Percentiles rank a stretch among this genome's conserved stretches.
Conservation (phyloP, 1,140 invertebrate species). For the Panagrolaimus sp. region DNA sequence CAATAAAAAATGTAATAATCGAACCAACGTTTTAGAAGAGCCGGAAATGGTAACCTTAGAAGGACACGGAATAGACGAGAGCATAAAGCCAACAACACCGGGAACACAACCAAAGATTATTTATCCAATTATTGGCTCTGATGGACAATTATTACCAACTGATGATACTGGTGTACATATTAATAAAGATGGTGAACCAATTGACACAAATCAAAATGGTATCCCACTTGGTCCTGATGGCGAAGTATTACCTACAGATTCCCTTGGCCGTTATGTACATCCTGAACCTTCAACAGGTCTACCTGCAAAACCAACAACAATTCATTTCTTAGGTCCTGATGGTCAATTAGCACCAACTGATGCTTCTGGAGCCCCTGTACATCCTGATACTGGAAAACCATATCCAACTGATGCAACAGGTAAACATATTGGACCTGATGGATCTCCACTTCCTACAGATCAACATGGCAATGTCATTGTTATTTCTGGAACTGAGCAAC, state of each 20-base stretch:
- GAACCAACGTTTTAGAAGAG: background rate
- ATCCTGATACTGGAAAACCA: slow-evolving; percentile 7
- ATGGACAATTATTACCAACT: slow-evolving; percentile 43
- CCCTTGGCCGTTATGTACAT: background rate
- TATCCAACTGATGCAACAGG: slow-evolving; percentile 25
- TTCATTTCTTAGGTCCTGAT: slow-evolving; percentile 30
- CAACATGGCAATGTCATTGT: slow-evolving; percentile 36
- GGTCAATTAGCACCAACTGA: slow-evolving; percentile 34
- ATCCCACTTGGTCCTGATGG: slow-evolving; percentile 38
- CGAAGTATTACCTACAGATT: slow-evolving; percentile 37
- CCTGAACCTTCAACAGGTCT: background rate
- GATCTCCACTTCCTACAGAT: slow-evolving; percentile 45
- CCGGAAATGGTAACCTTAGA: background rate
- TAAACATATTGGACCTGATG: slow-evolving; percentile 29
- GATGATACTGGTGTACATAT: slow-evolving; percentile 26
- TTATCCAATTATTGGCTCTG: slow-evolving; percentile 27
- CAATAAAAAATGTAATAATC: too few relatives aligned
- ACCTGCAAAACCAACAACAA: background rate
- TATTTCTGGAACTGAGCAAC: background rate
- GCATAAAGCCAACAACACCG: background rate
- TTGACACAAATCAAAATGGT: slow-evolving; percentile 18
- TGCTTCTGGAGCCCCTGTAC: slow-evolving; percentile 17
- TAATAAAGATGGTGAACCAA: slow-evolving; percentile 25
- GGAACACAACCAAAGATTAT: background rate
- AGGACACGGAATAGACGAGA: background rate